Evolutionary conservation across 2,113 vertebrate species (phyloP).

Genomic region (Vombatus ursinus): DNA sequence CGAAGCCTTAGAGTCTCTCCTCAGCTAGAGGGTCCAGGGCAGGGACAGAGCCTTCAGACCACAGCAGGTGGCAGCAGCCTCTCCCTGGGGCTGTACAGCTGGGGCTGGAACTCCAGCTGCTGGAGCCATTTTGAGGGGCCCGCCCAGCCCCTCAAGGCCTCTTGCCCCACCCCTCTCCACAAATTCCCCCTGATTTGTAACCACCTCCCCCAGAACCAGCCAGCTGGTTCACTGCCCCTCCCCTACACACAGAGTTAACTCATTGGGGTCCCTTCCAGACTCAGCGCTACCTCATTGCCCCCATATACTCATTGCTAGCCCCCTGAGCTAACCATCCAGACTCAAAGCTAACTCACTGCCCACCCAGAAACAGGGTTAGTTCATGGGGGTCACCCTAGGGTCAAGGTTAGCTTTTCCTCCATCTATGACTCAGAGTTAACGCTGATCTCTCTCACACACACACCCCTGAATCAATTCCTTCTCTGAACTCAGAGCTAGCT

Average conservation of each 20-base stretch:
- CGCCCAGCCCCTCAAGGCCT: not conserved
- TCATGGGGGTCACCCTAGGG: not conserved
- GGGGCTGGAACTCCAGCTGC: constrained; percentile 11
- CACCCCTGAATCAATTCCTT: not conserved
- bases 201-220: not conserved
- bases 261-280: not conserved
- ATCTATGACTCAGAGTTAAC: not conserved
- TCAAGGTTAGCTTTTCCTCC: not conserved
- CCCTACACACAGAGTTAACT: not conserved
- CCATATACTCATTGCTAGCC: not conserved
- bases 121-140: not conserved
- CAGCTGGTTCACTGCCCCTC: not conserved
- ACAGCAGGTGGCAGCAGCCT: not conserved
- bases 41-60: not conserved
- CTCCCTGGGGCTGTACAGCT: not conserved
- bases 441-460: not conserved
- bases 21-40: not conserved
- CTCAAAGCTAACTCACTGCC: not conserved
- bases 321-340: not conserved
- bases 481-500: not conserved
- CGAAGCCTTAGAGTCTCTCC: not conserved
- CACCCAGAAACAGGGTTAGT: not conserved
- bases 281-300: not conserved
- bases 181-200: not conserved
- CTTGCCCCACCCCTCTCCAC: not conserved